phyloP scores from a whole-genome alignment of 2,113 vertebrate species.

The Clinocottus analis region DNA sequence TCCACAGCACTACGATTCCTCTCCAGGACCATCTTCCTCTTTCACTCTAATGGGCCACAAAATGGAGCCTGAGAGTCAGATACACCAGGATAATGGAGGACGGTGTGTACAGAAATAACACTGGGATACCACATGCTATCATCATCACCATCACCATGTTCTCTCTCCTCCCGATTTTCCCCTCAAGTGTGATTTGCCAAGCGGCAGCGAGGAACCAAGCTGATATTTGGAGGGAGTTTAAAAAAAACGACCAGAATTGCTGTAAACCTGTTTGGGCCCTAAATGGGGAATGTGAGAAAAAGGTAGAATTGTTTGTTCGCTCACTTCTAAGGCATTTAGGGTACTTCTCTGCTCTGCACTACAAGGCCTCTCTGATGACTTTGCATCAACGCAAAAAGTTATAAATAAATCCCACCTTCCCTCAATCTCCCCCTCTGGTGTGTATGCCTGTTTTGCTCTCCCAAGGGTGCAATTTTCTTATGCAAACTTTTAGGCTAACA shows the following conservation, averaged over 20 bases:
- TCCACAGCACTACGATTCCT: constrained; percentile 32
- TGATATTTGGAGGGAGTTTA: constrained; percentile 60
- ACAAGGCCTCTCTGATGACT: constrained; percentile 66
- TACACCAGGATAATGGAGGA: constrained; percentile 66
- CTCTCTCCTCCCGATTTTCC: constrained; percentile 53
- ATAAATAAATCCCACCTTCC: constrained; percentile 71
- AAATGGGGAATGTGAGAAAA: constrained; percentile 44
- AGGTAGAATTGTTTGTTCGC: constrained; percentile 53
- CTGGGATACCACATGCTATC: constrained; percentile 52
- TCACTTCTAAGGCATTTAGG: constrained; percentile 54
- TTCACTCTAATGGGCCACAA: constrained; percentile 68
- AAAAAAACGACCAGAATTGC: constrained; percentile 32
- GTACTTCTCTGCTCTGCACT: constrained; percentile 54
- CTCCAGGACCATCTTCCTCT: constrained; percentile 68
- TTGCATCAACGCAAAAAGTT: constrained; percentile 65
- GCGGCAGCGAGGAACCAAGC: constrained; percentile 39
- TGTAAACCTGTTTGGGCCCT: constrained; percentile 43
- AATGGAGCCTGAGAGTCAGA: constrained; percentile 71
- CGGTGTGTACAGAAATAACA: constrained; percentile 70
- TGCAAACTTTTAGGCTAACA: constrained; percentile 79
- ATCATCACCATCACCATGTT: constrained; percentile 60
- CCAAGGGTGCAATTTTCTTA: constrained; percentile 78
- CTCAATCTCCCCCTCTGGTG: constrained; percentile 37
- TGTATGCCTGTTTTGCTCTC: constrained; percentile 61
- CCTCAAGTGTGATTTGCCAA: constrained; percentile 63